Conservation (phyloP, 2,113 vertebrate genomes). For the Eulacestoma nigropectus region DNA sequence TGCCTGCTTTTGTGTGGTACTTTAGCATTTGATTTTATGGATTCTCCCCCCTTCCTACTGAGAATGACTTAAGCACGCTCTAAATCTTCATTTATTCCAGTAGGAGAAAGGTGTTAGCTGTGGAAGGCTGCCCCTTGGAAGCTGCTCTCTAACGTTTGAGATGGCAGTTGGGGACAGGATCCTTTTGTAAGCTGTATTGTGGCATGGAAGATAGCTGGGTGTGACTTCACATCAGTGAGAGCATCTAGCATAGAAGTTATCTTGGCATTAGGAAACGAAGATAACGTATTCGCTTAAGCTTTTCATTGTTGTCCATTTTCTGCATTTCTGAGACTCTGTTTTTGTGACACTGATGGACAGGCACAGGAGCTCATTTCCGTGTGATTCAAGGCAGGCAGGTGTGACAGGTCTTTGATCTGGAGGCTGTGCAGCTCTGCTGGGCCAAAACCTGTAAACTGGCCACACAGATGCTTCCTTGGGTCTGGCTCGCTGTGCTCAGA, state of each 20-base stretch:
- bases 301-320: not conserved
- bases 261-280: not conserved
- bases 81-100: not conserved
- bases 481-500: not conserved
- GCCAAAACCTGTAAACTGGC: not conserved
- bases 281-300: not conserved
- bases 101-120: not conserved
- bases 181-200: not conserved
- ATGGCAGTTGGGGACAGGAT: rapidly evolving
- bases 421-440: not conserved
- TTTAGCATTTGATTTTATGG: not conserved
- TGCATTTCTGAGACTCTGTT: not conserved
- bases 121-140: not conserved
- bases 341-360: not conserved
- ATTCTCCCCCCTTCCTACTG: not conserved
- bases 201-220: not conserved
- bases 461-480: not conserved
- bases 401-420: not conserved
- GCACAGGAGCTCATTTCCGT: not conserved
- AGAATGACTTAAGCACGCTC: not conserved
- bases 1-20: not conserved
- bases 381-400: not conserved
- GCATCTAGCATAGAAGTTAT: rapidly evolving
- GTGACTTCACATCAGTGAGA: not conserved
- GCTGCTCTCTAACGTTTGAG: not conserved